phyloP scores from a whole-genome alignment of 2,113 vertebrate genomes.

The Takifugu flavidus region DNA sequence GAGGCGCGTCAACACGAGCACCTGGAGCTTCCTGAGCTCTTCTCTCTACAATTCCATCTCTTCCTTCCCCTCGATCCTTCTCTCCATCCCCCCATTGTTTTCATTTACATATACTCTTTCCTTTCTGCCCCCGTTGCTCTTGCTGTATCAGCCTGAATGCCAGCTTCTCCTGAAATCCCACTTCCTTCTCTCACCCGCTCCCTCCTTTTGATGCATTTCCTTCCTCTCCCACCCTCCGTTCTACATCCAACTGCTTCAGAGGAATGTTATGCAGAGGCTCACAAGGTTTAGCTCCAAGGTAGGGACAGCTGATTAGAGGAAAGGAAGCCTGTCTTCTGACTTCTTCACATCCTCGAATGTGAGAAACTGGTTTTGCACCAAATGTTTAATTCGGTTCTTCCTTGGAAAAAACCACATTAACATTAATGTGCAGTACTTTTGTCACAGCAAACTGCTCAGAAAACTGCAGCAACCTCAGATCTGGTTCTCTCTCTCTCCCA shows the following conservation, averaged over 20 bases:
- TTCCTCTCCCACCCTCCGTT: background rate
- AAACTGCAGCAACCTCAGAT: no score
- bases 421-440: no score
- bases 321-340: constrained; percentile 20
- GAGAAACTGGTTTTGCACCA: no score
- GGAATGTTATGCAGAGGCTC: constrained; percentile 40
- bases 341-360: background rate
- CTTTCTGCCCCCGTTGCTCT: constrained; percentile 28
- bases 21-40: constrained; percentile 10
- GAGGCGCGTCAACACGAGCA: constrained; percentile 30
- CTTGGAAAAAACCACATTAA: no score
- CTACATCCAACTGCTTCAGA: constrained; percentile 20
- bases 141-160: constrained; percentile 15
- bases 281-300: constrained; percentile 65
- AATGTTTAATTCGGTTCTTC: no score
- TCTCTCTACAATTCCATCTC: background rate
- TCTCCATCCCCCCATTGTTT: constrained; percentile 5
- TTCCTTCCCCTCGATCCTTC: background rate
- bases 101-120: constrained; percentile 7
- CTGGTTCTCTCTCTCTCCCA: background rate
- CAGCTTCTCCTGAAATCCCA: constrained; percentile 24
- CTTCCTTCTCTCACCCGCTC: constrained; percentile 12
- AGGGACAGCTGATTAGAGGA: constrained; percentile 66
- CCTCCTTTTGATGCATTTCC: background rate
- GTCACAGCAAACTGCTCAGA: no score